Evolutionary conservation across 64 coral and sea anemone genomes (phyloP), one percentile per base, ranked within the genome.

Genomic region (Actinia equina): DNA sequence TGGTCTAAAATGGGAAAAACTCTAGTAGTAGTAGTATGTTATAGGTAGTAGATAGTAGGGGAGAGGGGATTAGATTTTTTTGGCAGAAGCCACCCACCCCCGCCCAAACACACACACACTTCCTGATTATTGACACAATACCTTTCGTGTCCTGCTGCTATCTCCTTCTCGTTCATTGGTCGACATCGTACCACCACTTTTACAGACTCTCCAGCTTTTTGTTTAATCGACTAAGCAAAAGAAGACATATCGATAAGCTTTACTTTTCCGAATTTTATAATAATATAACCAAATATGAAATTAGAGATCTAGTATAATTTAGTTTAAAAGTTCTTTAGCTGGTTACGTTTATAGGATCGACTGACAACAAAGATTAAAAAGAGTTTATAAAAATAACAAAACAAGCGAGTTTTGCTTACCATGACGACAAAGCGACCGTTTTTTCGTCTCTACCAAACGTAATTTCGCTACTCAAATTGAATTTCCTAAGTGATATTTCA

Each of bases 91-190:
- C 30, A 37, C 30, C 30, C 30, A 37, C 30, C 30, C 62, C 62
- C 62, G 0, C 18, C 62, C 62, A 6, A 18, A 6, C 22, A 6
- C 18, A 22, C 6, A 19, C 62, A 6, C 62, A 37, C 62, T 23
- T 19, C 25, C n/a, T 74, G 27, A 27, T 5, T 4, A 10, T 74
- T 6, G 46, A 27, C 13, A 30, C 0, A 74, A 15, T 84, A 93
- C 91, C 95, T 98, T 58, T 65, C 55, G 62, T 94, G 87, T 10
- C 91, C 92, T 41, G 89, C 86, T 37, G 92, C 92, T 86, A 91
- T 91, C 87, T 94, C 95, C 52, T 98, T 94, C 67, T 98, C 86
- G 83, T 98, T 91, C 92, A 98, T 94, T 59, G 92, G 91, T 5
- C 92, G 92, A 83, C 92, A 94, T 77, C 89, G 82, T 22, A 92